phyloP scores from a whole-genome alignment of 2,888 invertebrate genomes.

The Amphipoea lucens region DNA sequence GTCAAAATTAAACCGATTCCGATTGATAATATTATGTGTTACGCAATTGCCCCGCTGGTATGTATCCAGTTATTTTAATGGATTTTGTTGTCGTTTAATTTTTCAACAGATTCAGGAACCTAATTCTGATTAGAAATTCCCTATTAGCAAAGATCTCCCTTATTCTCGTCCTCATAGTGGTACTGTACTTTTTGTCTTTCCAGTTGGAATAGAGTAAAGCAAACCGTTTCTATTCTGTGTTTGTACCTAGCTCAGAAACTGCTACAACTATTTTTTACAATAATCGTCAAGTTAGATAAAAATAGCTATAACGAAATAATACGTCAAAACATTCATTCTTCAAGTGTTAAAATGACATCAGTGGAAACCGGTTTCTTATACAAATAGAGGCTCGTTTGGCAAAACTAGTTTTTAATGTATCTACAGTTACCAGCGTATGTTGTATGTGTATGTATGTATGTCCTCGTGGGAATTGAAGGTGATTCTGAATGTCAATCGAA shows the following conservation, averaged over 20 bases:
- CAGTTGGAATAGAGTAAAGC: background rate
- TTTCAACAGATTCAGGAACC: background rate
- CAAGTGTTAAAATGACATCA: slow-evolving; percentile 71
- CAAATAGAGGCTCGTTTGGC: slow-evolving; percentile 54
- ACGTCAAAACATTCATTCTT: slow-evolving; percentile 57
- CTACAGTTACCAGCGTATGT: slow-evolving; percentile 34
- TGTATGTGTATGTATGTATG: slow-evolving; percentile 32
- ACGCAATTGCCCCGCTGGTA: background rate
- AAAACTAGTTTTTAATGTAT: slow-evolving; percentile 54
- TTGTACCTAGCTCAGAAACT: background rate
- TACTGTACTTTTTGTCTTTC: background rate
- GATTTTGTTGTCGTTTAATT: background rate
- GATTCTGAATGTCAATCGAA: slow-evolving; percentile 57
- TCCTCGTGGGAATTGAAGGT: slow-evolving; percentile 60
- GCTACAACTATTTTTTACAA: background rate
- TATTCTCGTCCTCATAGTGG: background rate
- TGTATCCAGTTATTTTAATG: background rate
- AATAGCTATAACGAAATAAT: slow-evolving; percentile 28
- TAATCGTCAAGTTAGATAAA: slow-evolving; percentile 1
- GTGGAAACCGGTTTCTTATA: slow-evolving; percentile 62
- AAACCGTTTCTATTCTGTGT: background rate
- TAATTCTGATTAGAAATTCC: background rate
- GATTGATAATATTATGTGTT: too few relatives aligned
- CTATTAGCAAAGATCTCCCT: background rate
- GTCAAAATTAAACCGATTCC: too few relatives aligned